Percentiles rank a stretch among this genome's conserved stretches.
These are phyloP conservation scores for Erebia ligea DNA, from an alignment of 2,888 invertebrate species.

Conservation along the genomic window DNA sequence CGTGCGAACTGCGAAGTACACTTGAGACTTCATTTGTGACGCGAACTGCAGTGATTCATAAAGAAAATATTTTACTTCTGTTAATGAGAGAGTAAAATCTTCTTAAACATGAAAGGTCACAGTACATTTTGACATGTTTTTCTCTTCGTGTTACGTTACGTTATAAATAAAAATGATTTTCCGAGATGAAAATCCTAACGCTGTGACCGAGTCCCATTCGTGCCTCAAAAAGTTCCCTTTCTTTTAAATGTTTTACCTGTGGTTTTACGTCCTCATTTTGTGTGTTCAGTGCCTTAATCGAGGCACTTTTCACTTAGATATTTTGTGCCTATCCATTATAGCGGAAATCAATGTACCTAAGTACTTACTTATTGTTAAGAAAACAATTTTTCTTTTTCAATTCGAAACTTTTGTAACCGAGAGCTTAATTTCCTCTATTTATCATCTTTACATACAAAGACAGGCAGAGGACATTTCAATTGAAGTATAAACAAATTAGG, in stretches of 20 bases:
- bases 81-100: constrained; percentile 21
- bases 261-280: too few relatives aligned
- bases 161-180: too few relatives aligned
- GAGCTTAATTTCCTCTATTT: constrained; percentile 25
- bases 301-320: too few relatives aligned
- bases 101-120: constrained; percentile 9
- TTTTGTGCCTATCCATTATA: too few relatives aligned
- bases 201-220: too few relatives aligned
- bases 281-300: too few relatives aligned
- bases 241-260: too few relatives aligned
- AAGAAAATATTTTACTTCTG: constrained; percentile 21
- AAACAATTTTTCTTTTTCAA: constrained; percentile 7
- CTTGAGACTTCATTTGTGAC: constrained; percentile 25
- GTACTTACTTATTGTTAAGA: background rate
- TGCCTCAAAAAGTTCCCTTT: too few relatives aligned
- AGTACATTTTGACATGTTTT: background rate
- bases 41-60: constrained; percentile 18
- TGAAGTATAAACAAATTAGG: too few relatives aligned
- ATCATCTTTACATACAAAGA: constrained; percentile 23
- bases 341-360: background rate
- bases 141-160: too few relatives aligned
- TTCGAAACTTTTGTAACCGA: constrained; percentile 21
- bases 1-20: constrained; percentile 5
- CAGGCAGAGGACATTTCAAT: background rate
- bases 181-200: too few relatives aligned